A percentile compares a stretch with the other conserved stretches of the same genome.
phyloP scores from a whole-genome alignment of 2,113 vertebrate species.

The Phaethon lepturus region DNA sequence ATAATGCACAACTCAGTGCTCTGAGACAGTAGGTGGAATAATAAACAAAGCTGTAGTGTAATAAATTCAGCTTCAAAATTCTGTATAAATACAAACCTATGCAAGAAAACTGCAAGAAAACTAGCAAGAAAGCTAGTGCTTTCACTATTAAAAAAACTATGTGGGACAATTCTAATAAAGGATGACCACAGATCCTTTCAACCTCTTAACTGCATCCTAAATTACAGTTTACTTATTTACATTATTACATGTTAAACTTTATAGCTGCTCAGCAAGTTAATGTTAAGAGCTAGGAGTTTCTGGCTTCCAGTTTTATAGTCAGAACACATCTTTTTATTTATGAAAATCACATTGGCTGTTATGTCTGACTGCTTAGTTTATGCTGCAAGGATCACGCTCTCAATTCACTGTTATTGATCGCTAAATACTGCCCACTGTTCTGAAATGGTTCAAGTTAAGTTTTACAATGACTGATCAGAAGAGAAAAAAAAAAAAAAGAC shows the following conservation, averaged over 20 bases:
- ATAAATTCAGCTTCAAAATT: conserved; percentile 16
- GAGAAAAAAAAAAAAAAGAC: background rate
- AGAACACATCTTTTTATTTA: background rate
- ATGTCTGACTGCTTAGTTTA: background rate
- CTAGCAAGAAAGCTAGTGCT: background rate
- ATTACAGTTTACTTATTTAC: conserved; percentile 4
- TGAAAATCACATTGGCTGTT: background rate
- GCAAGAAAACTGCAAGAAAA: background rate
- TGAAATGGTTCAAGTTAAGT: background rate
- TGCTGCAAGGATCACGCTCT: background rate
- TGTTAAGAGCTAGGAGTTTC: background rate
- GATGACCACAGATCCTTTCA: background rate
- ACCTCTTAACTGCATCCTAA: background rate
- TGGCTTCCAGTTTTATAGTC: background rate
- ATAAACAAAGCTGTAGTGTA: conserved; percentile 24
- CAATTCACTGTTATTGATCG: background rate
- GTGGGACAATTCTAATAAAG: background rate
- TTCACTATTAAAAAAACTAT: background rate
- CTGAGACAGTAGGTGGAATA: conserved; percentile 3
- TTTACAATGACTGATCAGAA: background rate
- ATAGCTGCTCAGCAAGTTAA: background rate
- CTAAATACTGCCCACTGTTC: background rate
- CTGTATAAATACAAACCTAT: background rate
- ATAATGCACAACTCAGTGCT: background rate
- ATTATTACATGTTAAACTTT: background rate